phyloP scores from a whole-genome alignment of 2,113 vertebrate species.

The Gadus macrocephalus region DNA sequence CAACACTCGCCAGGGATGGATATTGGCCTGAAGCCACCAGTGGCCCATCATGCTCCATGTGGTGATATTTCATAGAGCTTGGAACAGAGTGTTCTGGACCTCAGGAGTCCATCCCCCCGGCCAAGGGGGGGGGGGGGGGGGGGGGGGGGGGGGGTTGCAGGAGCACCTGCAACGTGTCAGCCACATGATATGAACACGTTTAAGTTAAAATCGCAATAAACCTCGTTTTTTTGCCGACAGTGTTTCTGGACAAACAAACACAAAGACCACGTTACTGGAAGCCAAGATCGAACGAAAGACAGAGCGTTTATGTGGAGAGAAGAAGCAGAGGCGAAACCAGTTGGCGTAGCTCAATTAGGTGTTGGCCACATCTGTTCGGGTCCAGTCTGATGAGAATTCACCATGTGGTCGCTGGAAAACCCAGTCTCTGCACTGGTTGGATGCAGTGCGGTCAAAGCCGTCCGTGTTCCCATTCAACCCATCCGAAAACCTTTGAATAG shows the following conservation, averaged over 20 bases:
- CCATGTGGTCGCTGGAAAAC: slow-evolving; percentile 48
- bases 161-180: not conserved
- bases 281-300: slow-evolving; percentile 18
- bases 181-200: not conserved
- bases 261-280: slow-evolving; percentile 5
- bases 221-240: not conserved
- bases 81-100: too few species aligned
- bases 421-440: slow-evolving; percentile 39
- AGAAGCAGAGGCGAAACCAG: not conserved
- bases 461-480: slow-evolving; percentile 44
- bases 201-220: not conserved
- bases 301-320: slow-evolving; percentile 4
- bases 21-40: not conserved
- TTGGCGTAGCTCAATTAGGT: slow-evolving; percentile 50
- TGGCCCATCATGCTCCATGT: not conserved
- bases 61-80: slow-evolving; percentile 7
- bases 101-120: too few species aligned
- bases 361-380: slow-evolving; percentile 53
- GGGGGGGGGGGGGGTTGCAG: too few species aligned
- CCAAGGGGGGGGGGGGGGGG: too few species aligned
- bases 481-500: slow-evolving; percentile 36
- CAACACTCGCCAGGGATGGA: slow-evolving; percentile 13
- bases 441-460: slow-evolving; percentile 50
- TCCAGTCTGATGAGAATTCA: slow-evolving; percentile 50
- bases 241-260: not conserved